These are phyloP conservation scores for Urocyon cinereoargenteus DNA, from an alignment of 2,797 vertebrate species.

Conservation along the genomic window DNA sequence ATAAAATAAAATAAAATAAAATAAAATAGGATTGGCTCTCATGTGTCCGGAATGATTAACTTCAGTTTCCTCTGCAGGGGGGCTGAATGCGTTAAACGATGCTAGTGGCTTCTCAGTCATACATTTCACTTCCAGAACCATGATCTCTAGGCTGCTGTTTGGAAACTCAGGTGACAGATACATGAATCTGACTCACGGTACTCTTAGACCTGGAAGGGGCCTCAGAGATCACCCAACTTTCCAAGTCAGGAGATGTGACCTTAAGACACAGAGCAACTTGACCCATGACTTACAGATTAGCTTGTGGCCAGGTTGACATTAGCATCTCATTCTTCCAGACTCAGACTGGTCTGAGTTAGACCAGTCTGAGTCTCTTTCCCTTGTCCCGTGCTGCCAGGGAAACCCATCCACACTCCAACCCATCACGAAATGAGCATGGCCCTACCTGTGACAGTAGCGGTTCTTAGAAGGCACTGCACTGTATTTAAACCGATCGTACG, in stretches of 20 bases:
- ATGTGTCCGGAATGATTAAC: neutral
- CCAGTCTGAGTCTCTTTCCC: neutral
- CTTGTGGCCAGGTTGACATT: neutral
- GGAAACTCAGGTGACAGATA: neutral
- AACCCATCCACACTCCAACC: neutral
- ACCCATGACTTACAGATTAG: neutral
- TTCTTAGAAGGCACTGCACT: neutral
- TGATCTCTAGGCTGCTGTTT: neutral
- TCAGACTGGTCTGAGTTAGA: neutral
- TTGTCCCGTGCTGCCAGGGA: neutral
- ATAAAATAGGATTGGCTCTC: neutral
- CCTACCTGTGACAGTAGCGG: no score
- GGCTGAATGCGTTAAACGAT: neutral
- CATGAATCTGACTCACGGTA: neutral
- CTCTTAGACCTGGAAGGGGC: neutral
- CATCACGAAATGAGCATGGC: neutral
- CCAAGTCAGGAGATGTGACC: neutral
- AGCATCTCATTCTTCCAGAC: neutral
- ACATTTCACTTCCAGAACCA: neutral
- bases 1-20: neutral
- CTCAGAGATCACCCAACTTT: slow-evolving; percentile 11
- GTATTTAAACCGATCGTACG: neutral
- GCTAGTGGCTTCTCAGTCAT: neutral
- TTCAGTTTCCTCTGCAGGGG: neutral
- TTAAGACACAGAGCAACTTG: slow-evolving; percentile 30